Evolutionary conservation across 2,888 invertebrate species (phyloP), one percentile per base, ranked within the genome.

Genomic region (Dione vanillae): DNA sequence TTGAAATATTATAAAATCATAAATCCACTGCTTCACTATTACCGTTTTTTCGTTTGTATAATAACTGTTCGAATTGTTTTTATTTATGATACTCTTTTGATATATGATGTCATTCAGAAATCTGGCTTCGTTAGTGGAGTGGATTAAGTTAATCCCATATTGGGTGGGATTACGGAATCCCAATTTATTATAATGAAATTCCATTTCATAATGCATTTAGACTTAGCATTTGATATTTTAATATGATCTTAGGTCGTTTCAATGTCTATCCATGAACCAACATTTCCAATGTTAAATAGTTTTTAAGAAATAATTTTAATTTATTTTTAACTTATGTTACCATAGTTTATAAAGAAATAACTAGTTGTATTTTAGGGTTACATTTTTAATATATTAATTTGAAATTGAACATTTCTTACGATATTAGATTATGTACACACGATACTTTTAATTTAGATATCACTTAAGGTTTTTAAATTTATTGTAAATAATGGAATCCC

Each of bases 121-220:
- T 62, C 52, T 45, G 19, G 43, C 41, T 68, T 68, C 52, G 52
- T 61, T 61, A 56, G 52, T 64, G n/a, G 40, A 49, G 62, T 40
- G 56, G 70, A 74, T 72, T 72, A 70, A 56, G 20, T 72, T 88
- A 87, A 88, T 89, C 85, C 84, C 76, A 82, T 88, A 85, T 86
- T 86, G 82, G 84, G 77, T 83, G 79, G 83, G 82, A 83, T 86
- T 82, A 85, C 81, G 76, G 81, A 86, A 85, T 83, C 83, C 73
- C 59, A 74, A 83, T 80, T 88, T 84, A 85, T 74, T 80, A 80
- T 83, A 83, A 83, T 84, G 76, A 79, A 80, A 77, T 82, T 76
- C 77, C 72, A 74, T 79, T 70, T 72, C 66, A 45, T 74, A 80
- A 75, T 69, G 65, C 56, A 77, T 80, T 80, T 79, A 78, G 72